Conservation (phyloP, 2,113 vertebrate species). For the Gorsachius goisagi region DNA sequence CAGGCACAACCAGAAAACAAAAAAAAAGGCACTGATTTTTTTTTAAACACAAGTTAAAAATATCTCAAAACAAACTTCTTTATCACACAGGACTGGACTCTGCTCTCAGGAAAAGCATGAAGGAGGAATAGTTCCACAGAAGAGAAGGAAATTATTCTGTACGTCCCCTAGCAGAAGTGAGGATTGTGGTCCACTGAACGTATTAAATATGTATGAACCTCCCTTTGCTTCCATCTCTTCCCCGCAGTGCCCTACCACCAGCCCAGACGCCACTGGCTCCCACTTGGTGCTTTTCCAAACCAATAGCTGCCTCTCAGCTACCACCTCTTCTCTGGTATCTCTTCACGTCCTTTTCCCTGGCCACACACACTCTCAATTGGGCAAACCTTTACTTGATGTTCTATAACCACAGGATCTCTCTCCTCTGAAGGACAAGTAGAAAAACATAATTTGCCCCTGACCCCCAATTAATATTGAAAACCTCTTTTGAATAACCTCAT, state of each 20-base stretch:
- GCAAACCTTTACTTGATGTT: background rate
- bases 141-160: background rate
- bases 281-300: background rate
- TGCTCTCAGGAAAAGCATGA: background rate
- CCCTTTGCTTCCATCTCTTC: background rate
- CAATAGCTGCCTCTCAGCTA: background rate
- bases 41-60: background rate
- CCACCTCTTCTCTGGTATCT: background rate
- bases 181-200: background rate
- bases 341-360: background rate
- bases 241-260: background rate
- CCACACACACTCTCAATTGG: background rate
- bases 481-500: background rate
- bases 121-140: background rate
- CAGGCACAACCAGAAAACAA: background rate
- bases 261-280: background rate
- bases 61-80: background rate
- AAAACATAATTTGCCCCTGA: background rate
- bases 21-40: background rate
- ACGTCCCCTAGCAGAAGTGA: background rate
- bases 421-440: background rate
- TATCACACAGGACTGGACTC: background rate
- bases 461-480: background rate
- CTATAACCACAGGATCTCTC: background rate
- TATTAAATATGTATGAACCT: background rate